Evolutionary conservation across 2,888 invertebrate species (phyloP), one percentile per base, ranked within the genome.

Genomic region (Crepidodera aurea): DNA sequence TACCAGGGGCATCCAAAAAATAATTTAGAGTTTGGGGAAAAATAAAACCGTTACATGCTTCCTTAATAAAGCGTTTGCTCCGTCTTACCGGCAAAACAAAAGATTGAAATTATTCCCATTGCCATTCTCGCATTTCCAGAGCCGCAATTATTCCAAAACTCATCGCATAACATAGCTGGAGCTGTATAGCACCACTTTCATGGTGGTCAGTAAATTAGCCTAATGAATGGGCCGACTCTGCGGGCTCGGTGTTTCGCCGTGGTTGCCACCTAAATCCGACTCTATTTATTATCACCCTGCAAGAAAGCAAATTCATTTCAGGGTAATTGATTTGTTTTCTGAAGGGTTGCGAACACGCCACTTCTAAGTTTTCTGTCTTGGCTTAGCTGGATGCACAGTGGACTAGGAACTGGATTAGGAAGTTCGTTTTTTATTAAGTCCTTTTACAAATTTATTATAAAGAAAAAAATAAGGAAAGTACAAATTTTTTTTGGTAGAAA

Each of bases 221-320:
- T 54, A 54, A 54, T 40, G 39, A 54, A 42, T 54, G 42, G 42
- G 44, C 50, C n/a, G 5, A n/a, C 27, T 51, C 18, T 16, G 50
- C 48, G 15, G 40, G 12, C 10, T 19, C 12, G 19, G 22, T 44
- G 10, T 18, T 22, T 18, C 19, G 19, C 19, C 10, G 19, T 32
- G 50, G 32, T 51, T 34, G 18, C 50, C 32, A 50, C 50, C 32
- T 50, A 54, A 39, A 54, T 7, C 40, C 40, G 7, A 32, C 40
- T 27, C 18, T 42, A 40, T 54, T 40, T 40, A 40, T 54, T 27
- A 40, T n/a, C 6, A 6, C n/a, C n/a, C 22, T 10, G n/a, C 25
- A 39, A 39, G 39, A 40, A 42, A 39, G 39, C 13, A 42, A 53
- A 39, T 39, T 40, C 13, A 15, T 53, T 39, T 12, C 15, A 29